Evolutionary conservation across 2,888 invertebrate genomes (phyloP).

Genomic region (Nymphalis urticae): DNA sequence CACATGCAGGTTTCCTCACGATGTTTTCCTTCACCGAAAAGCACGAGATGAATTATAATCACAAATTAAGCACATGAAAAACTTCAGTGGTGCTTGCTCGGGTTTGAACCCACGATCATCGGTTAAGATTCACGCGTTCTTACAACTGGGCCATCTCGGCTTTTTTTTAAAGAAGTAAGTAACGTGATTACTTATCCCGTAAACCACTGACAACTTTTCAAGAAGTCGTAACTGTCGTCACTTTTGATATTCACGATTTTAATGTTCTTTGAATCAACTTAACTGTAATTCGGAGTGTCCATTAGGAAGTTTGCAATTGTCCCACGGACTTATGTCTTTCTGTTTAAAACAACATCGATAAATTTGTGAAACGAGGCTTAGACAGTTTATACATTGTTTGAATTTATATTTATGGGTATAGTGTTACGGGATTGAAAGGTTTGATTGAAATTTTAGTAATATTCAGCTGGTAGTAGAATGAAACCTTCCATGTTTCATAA

Average conservation of each 20-base stretch:
- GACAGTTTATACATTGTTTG: constrained; percentile 5
- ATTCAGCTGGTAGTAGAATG: neutral
- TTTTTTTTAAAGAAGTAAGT: constrained; percentile 28
- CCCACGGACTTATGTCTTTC: constrained; percentile 28
- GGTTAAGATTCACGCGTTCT: too few relatives aligned
- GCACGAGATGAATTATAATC: too few relatives aligned
- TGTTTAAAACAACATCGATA: constrained; percentile 28
- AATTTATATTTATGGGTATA: constrained; percentile 1
- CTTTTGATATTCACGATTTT: constrained; percentile 57
- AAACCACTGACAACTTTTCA: constrained; percentile 46
- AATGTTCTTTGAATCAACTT: constrained; percentile 66
- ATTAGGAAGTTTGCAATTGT: constrained; percentile 61
- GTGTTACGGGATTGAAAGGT: constrained; percentile 4
- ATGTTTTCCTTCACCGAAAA: too few relatives aligned
- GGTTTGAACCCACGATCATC: too few relatives aligned
- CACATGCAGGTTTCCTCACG: too few relatives aligned
- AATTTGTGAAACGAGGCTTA: constrained; percentile 18
- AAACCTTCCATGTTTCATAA: too few relatives aligned
- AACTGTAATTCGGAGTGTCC: constrained; percentile 62
- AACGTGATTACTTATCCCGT: constrained; percentile 36
- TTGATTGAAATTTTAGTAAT: neutral
- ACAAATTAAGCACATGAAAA: too few relatives aligned
- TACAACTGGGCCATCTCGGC: too few relatives aligned
- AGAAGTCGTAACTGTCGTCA: constrained; percentile 53
- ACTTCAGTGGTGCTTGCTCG: too few relatives aligned